Conservation (phyloP, 2,797 vertebrate species). For the Cryptoprocta ferox region DNA sequence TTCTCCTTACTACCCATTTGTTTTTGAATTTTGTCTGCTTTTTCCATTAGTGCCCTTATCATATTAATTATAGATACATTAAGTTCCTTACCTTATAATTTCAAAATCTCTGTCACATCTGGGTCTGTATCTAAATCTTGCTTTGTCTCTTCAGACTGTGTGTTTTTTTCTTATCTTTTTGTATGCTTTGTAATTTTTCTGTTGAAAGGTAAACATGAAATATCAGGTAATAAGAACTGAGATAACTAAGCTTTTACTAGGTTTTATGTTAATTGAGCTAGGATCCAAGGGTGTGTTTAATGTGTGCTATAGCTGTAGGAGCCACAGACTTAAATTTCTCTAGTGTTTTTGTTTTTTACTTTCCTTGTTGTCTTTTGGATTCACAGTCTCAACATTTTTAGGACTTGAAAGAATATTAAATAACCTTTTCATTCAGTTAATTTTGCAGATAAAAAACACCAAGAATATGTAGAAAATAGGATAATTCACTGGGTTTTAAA, state of each 20-base stretch:
- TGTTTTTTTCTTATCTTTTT: not conserved
- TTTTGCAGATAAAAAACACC: not conserved
- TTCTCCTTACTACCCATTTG: not conserved
- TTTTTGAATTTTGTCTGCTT: not conserved
- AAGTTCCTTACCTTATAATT: not conserved
- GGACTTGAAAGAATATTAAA: not conserved
- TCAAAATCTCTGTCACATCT: not conserved
- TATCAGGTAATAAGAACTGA: not conserved
- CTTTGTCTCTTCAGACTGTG: not conserved
- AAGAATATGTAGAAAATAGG: not conserved
- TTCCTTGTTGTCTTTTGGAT: not conserved
- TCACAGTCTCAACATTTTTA: not conserved
- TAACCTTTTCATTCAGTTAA: not conserved
- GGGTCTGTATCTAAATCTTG: not conserved
- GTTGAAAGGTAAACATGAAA: not conserved
- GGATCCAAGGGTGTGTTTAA: not conserved
- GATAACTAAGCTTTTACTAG: not conserved
- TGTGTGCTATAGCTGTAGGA: not conserved
- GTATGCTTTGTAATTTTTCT: not conserved
- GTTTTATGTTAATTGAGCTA: not conserved
- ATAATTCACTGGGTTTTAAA: conserved; percentile 7
- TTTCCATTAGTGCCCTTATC: not conserved
- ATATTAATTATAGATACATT: not conserved
- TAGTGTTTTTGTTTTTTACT: not conserved
- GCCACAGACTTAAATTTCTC: not conserved